Evolutionary conservation across 2,797 vertebrate species (phyloP), one percentile per base, ranked within the genome.

Genomic region (Galaxias olidus): DNA sequence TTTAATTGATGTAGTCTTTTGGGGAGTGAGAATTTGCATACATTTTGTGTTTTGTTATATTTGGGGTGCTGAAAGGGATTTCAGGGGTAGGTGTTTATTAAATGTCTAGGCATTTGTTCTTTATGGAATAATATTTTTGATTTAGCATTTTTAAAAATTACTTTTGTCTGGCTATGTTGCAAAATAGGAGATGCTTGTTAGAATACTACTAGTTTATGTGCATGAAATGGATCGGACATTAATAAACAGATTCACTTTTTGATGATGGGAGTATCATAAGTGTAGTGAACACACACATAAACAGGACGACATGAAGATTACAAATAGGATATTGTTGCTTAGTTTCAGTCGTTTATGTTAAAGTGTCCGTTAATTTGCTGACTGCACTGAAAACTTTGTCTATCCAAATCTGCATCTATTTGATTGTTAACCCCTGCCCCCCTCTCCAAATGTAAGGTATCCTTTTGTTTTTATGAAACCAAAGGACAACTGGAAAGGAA

Each of bases 1-100:
- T 92, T 89, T 91, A 89, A 90, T 86, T 76, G 62, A 80, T 76
- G 68, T 79, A 68, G 71, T 76, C 80, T 86, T 83, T 71, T 86
- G 79, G n/a, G n/a, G n/a, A n/a, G n/a, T n/a, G n/a, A n/a, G n/a
- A n/a, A n/a, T n/a, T n/a, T n/a, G n/a, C n/a, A n/a, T 68, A 55
- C 74, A 61, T 81, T 84, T 74, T 80, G 78, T 79, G 53, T 67
- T 78, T 84, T 81, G 84, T 76, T 81, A n/a, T 72, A 40, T 51
- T 20, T 61, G 43, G 47, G 19, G 64, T 81, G 77, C 59, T 63
- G 67, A 45, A 69, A 72, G 61, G 71, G 79, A 77, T 69, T 84
- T 66, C 17, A 46, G 52, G 40, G 30, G 8, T 56, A 68, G 73
- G 44, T 61, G 71, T 74, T 72, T 79, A 76, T 86, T 73, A 73